These are phyloP conservation scores for Chrysolina americana DNA, from an alignment of 2,888 invertebrate genomes.

Conservation along the genomic window DNA sequence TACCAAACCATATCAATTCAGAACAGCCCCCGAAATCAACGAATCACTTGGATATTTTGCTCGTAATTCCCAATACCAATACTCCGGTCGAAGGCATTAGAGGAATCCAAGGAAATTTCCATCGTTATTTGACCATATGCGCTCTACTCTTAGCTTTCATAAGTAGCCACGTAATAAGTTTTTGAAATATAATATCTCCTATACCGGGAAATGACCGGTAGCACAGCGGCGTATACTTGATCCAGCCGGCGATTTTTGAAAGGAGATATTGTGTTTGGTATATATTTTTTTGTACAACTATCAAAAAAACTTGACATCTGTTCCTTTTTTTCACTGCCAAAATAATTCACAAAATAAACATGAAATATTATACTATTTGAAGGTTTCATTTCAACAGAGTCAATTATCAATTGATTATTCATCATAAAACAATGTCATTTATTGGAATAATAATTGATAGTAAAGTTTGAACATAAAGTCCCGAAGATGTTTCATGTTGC, in stretches of 20 bases:
- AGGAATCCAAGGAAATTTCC: conserved; percentile 27
- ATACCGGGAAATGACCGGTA: conserved; percentile 12
- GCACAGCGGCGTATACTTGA: conserved; percentile 15
- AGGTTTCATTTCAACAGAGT: no score
- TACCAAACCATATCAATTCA: neutral
- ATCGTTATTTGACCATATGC: conserved; percentile 32
- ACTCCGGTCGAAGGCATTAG: conserved; percentile 4
- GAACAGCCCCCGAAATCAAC: neutral
- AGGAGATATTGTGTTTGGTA: neutral
- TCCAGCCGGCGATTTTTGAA: neutral
- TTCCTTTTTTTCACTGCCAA: no score
- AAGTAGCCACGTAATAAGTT: conserved; percentile 27
- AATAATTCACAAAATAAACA: no score
- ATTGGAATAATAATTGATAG: no score
- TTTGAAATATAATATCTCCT: conserved; percentile 29
- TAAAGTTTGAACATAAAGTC: no score
- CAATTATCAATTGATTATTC: no score
- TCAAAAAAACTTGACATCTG: no score
- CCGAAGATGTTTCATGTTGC: no score
- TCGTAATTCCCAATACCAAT: conserved; percentile 12
- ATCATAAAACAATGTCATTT: no score
- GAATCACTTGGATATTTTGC: neutral
- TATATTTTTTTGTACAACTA: neutral
- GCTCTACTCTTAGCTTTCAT: conserved; percentile 10
- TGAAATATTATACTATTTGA: no score